These are phyloP conservation scores for Tragulus kanchil DNA, from an alignment of 2,113 vertebrate genomes.

Conservation along the genomic window DNA sequence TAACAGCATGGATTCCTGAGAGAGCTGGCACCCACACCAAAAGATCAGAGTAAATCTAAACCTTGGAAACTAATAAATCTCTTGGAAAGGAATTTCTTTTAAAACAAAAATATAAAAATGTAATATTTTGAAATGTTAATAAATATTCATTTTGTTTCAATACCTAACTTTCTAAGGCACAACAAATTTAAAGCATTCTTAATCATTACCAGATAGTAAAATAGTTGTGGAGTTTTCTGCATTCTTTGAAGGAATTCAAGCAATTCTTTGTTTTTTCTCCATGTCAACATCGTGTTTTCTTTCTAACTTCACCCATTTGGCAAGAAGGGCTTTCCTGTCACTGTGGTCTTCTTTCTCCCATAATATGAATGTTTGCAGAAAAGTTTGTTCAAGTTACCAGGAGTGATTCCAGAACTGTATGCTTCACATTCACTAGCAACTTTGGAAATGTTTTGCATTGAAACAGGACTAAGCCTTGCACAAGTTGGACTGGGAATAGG, in stretches of 20 bases:
- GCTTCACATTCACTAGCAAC: not conserved
- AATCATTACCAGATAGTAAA: constrained; percentile 1
- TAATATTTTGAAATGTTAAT: not conserved
- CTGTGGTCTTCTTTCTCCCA: constrained; percentile 37
- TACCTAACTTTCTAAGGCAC: constrained; percentile 10
- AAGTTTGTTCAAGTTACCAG: constrained; percentile 40
- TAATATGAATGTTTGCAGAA: not conserved
- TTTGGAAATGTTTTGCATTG: constrained; percentile 51
- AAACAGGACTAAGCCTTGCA: constrained; percentile 40
- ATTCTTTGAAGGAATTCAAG: not conserved
- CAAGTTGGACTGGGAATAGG: not conserved
- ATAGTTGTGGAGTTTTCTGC: not conserved
- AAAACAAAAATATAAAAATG: not conserved
- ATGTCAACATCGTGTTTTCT: not conserved
- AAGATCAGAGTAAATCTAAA: not conserved
- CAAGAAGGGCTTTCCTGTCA: constrained; percentile 26
- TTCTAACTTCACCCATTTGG: not conserved
- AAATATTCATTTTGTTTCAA: not conserved
- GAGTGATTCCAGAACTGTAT: constrained; percentile 28
- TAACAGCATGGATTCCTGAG: not conserved
- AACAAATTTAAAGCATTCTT: not conserved
- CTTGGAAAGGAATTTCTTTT: not conserved
- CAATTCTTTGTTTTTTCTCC: not conserved
- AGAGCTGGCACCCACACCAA: not conserved
- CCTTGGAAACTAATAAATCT: not conserved